Percentiles rank a stretch among this genome's conserved stretches.
These are phyloP conservation scores for Drosophila histrio DNA, from an alignment of 2,888 invertebrate genomes.

Conservation along the genomic window DNA sequence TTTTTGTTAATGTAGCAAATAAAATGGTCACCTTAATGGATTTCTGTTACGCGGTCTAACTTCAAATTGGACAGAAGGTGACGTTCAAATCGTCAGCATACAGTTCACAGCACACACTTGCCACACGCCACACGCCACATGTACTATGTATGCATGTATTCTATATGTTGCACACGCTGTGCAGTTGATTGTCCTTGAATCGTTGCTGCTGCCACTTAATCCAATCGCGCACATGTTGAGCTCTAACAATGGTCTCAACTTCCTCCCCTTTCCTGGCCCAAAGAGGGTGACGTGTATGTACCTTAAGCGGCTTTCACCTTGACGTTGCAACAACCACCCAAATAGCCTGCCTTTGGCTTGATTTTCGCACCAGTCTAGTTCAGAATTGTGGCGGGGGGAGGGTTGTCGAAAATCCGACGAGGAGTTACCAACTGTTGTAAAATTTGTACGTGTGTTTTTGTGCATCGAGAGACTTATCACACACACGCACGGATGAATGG, in stretches of 20 bases:
- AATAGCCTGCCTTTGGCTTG: conserved; percentile 41
- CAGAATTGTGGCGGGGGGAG: conserved; percentile 7
- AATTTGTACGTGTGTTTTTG: conserved; percentile 69
- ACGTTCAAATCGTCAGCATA: conserved; percentile 31
- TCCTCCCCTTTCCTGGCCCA: conserved; percentile 24
- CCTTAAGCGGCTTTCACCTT: conserved; percentile 80
- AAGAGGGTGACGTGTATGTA: conserved; percentile 38
- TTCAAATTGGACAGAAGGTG: conserved; percentile 79
- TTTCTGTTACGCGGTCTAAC: conserved; percentile 76
- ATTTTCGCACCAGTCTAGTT: conserved; percentile 61
- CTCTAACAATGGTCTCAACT: conserved; percentile 60
- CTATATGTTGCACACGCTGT: conserved; percentile 62
- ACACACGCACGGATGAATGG: conserved; percentile 65
- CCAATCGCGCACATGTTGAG: conserved; percentile 73
- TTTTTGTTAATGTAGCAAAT: conserved; percentile 76
- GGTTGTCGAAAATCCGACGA: conserved; percentile 10
- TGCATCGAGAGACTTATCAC: conserved; percentile 69
- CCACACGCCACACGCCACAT: conserved; percentile 10
- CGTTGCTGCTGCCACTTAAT: conserved; percentile 73
- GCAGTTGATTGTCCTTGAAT: conserved; percentile 81
- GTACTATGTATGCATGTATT: too few species aligned
- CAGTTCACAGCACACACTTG: conserved; percentile 39
- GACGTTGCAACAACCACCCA: conserved; percentile 59
- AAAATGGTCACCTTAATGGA: conserved; percentile 79
- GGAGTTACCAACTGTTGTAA: conserved; percentile 67